Evolutionary conservation across 2,888 invertebrate species (phyloP), one percentile per base, ranked within the genome.

Genomic region (Silvanus unidentatus): DNA sequence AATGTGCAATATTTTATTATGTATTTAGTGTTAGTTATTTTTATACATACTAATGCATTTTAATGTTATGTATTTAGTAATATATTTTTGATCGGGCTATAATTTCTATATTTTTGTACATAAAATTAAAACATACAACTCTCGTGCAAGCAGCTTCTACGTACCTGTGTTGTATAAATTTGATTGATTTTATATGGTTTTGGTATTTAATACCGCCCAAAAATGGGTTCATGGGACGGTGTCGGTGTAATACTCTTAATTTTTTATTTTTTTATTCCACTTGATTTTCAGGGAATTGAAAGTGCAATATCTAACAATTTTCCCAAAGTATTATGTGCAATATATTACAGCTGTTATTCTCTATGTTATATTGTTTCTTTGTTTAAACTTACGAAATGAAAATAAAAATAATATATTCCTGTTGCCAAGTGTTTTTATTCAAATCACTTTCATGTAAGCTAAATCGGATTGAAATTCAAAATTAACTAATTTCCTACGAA

Each of bases 131-230:
- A n/a, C n/a, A 32, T 37, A 12, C 37, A 37, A 37, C 37, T n/a
- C 40, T 45, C 43, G 57, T 57, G 59, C 55, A 52, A 51, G 61
- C 65, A 66, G 62, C 66, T 67, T 65, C 64, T 55, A 62, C 56
- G 66, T 67, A 67, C 65, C 65, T 65, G 64, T 61, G 16, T 28
- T 40, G 40, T 40, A 40, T 28, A 40, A 40, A 30, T 13, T 12
- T 27, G 12, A 37, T 11, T 37, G 4, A 6, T 6, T 37, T 15
- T 15, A 4, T 16, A 15, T 15, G 37, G 37, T 37, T 12, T 3
- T 37, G 37, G 37, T 37, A 10, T 28, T 37, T 2, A 15, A 34
- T 34, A 34, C 34, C 13, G 5, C 12, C 34, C 34, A 37, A 15
- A 34, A 6, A 12, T 34, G 42, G 48, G 47, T 42, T 45, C 39